Percentiles rank a stretch among this genome's conserved stretches.
These are phyloP conservation scores for Galerucella pusilla DNA, from an alignment of 2,888 invertebrate genomes.

Conservation along the genomic window DNA sequence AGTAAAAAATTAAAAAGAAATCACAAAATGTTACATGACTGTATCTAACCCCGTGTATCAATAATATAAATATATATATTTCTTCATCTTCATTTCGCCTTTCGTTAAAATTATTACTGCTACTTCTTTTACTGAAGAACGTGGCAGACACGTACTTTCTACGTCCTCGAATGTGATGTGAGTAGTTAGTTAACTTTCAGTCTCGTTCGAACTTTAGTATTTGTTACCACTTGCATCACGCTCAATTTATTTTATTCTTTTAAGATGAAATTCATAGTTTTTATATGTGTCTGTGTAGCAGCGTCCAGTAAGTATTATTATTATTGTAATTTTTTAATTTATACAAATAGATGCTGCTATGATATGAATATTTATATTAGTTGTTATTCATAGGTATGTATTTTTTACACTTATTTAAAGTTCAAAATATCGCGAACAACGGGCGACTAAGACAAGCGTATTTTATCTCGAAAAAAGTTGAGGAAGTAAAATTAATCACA, in stretches of 20 bases:
- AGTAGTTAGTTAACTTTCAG: constrained; percentile 37
- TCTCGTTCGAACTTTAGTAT: constrained; percentile 30
- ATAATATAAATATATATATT: constrained; percentile 9
- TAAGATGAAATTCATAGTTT: constrained; percentile 28
- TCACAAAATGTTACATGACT: not conserved
- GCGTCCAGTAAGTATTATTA: constrained; percentile 25
- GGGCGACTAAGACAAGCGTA: too few species aligned
- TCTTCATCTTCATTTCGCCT: constrained; percentile 26
- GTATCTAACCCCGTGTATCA: not conserved
- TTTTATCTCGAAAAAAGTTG: too few species aligned
- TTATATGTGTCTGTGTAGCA: constrained; percentile 21
- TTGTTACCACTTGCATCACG: constrained; percentile 15
- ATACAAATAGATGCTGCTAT: not conserved
- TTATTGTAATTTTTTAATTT: not conserved
- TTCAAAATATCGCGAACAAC: too few species aligned
- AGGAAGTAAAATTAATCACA: too few species aligned
- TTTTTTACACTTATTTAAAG: too few species aligned
- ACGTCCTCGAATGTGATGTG: constrained; percentile 31
- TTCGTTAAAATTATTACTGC: constrained; percentile 25
- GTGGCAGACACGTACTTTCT: constrained; percentile 32
- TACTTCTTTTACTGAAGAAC: constrained; percentile 22
- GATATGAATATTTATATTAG: not conserved
- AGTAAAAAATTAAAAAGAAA: constrained; percentile 5
- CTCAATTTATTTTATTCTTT: constrained; percentile 6
- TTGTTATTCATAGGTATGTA: too few species aligned